Conservation (phyloP, 2,797 vertebrate species). For the Diglossa cyanea region DNA sequence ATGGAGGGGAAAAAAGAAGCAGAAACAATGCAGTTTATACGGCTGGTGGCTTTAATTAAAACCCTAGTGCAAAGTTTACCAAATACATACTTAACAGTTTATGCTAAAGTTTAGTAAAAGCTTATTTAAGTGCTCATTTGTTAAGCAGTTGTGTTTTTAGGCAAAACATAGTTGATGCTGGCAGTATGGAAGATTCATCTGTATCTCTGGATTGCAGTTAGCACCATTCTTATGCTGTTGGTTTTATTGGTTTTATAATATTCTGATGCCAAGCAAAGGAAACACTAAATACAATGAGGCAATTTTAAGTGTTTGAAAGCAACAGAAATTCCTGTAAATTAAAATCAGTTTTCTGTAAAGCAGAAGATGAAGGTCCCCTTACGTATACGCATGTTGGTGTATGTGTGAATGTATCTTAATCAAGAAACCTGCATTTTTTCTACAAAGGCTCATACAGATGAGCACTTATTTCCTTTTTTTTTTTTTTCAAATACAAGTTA, state of each 20-base stretch:
- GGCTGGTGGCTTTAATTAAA: constrained; percentile 16
- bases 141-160: neutral
- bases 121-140: neutral
- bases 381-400: neutral
- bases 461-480: neutral
- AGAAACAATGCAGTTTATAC: neutral
- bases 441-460: neutral
- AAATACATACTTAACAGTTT: neutral
- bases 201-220: neutral
- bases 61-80: neutral
- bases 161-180: neutral
- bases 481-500: neutral
- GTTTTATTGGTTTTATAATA: neutral
- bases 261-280: neutral
- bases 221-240: neutral
- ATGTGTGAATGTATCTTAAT: neutral
- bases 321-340: neutral
- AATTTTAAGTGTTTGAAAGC: neutral
- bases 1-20: neutral
- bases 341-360: neutral
- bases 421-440: neutral
- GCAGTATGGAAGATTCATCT: neutral
- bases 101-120: neutral
- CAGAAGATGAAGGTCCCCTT: neutral
- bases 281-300: neutral